Evolutionary conservation across 1,140 invertebrate genomes (phyloP).

Genomic region (Phortica variegata): DNA sequence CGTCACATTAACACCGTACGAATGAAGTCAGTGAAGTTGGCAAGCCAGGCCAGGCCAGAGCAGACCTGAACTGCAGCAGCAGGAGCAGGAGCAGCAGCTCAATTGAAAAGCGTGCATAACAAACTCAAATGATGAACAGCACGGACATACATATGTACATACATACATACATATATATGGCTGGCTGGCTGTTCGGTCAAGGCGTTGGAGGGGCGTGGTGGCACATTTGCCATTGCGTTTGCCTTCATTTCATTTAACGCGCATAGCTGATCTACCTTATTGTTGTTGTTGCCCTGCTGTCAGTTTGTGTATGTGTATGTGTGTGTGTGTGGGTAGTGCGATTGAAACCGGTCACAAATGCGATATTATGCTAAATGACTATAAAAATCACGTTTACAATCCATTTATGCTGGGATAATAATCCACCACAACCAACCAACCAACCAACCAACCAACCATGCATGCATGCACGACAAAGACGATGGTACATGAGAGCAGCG

Average conservation of each 20-base stretch:
- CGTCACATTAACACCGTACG: no score
- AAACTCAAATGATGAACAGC: conserved; percentile 41
- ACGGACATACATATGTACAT: no score
- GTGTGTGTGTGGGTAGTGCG: no score
- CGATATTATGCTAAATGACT: conserved; percentile 58
- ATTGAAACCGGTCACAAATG: conserved; percentile 34
- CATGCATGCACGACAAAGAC: conserved; percentile 16
- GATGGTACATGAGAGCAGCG: not conserved
- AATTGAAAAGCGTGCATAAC: conserved; percentile 54
- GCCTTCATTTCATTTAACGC: no score
- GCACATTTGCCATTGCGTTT: no score
- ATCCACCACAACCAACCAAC: conserved; percentile 31
- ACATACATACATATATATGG: no score
- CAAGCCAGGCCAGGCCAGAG: not conserved
- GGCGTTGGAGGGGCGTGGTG: no score
- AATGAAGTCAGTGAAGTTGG: no score
- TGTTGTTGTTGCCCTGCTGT: no score
- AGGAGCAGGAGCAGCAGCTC: conserved; percentile 9
- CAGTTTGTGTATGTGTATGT: no score
- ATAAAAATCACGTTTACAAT: conserved; percentile 58
- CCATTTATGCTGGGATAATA: conserved; percentile 57
- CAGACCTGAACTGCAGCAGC: not conserved
- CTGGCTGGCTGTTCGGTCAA: conserved; percentile 4
- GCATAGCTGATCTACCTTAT: no score
- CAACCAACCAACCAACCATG: no score